phyloP scores from a whole-genome alignment of 2,113 vertebrate genomes.

The Aviceda subcristata region DNA sequence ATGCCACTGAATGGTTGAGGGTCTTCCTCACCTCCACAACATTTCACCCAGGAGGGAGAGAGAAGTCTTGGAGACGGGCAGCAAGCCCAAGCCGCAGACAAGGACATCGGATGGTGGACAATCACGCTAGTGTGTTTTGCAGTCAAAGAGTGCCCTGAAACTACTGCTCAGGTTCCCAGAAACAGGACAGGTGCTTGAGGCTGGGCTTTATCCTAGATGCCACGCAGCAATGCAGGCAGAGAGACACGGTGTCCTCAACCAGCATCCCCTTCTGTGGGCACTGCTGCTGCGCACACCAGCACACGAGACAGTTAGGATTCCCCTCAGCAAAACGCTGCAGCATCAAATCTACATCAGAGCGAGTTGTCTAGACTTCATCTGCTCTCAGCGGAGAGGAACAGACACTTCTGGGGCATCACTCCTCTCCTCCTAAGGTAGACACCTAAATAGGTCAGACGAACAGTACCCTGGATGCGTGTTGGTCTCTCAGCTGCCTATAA shows the following conservation, averaged over 20 bases:
- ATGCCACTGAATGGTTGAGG: not conserved
- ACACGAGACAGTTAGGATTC: slow-evolving; percentile 29
- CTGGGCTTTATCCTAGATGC: not conserved
- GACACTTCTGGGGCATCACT: slow-evolving; percentile 65
- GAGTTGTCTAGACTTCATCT: slow-evolving; percentile 37
- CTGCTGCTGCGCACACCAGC: not conserved
- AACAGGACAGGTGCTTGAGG: not conserved
- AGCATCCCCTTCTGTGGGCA: not conserved
- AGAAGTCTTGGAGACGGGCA: not conserved
- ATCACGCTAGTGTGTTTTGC: not conserved
- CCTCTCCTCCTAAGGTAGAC: slow-evolving; percentile 35
- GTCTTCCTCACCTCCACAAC: not conserved
- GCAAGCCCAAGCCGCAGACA: not conserved
- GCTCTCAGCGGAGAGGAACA: slow-evolving; percentile 36
- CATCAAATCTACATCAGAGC: slow-evolving; percentile 60
- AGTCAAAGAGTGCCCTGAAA: not conserved
- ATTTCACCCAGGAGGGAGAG: not conserved
- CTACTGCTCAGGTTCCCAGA: not conserved
- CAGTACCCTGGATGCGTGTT: not conserved
- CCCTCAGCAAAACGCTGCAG: slow-evolving; percentile 60
- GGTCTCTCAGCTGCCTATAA: not conserved
- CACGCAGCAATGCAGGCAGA: not conserved
- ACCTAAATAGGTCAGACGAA: slow-evolving; percentile 52
- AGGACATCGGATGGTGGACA: not conserved
- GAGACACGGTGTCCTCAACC: not conserved